A percentile compares a stretch with the other conserved stretches of the same genome.
phyloP scores from a whole-genome alignment of 2,888 invertebrate species.

The Dermolepida albohirtum region DNA sequence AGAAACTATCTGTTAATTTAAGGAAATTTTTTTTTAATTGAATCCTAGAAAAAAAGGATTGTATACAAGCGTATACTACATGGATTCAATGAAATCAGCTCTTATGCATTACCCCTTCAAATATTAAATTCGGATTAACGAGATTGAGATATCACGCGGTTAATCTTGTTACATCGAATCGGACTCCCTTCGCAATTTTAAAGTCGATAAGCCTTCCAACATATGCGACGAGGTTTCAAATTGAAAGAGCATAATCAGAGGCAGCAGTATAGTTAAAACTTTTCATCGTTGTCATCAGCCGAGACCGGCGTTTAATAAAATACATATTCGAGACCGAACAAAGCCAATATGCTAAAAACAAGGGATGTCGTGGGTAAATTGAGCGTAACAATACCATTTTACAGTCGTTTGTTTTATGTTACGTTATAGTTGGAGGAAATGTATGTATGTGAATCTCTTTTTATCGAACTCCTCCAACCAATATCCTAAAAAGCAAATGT shows the following conservation, averaged over 20 bases:
- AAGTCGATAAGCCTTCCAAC: conserved; percentile 32
- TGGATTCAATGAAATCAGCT: no score
- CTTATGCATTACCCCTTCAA: no score
- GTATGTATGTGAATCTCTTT: no score
- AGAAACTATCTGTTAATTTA: no score
- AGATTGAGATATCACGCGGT: conserved; percentile 8
- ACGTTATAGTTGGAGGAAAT: background rate
- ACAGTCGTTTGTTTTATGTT: conserved; percentile 48
- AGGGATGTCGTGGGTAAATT: conserved; percentile 43
- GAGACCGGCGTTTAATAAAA: conserved; percentile 15
- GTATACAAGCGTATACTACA: no score
- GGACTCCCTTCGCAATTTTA: conserved; percentile 24
- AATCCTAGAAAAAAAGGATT: no score
- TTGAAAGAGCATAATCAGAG: conserved; percentile 1
- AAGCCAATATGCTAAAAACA: conserved; percentile 46
- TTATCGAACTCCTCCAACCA: no score
- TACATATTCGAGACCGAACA: background rate
- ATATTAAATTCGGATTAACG: no score
- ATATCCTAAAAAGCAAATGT: background rate
- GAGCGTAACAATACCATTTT: conserved; percentile 48
- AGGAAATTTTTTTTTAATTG: no score
- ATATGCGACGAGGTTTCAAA: conserved; percentile 32
- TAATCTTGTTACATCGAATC: conserved; percentile 16
- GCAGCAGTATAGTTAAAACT: conserved; percentile 1
- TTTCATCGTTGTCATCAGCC: conserved; percentile 14